Evolutionary conservation across 2,113 vertebrate species (phyloP), one percentile per base, ranked within the genome.

Genomic region (Gadus macrocephalus): DNA sequence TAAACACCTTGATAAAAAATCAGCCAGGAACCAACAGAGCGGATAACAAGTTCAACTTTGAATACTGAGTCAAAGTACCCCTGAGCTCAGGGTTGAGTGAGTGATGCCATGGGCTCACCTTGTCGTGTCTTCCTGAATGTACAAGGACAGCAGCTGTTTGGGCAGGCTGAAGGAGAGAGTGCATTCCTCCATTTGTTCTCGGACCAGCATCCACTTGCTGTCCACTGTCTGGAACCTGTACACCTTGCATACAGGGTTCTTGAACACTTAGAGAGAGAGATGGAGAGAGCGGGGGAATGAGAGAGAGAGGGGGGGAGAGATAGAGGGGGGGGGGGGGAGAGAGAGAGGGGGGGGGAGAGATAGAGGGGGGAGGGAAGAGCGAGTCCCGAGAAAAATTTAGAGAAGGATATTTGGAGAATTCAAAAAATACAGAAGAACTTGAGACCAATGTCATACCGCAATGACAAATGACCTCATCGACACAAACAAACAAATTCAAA

Each of bases 161-260:
- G 97, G 97, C 86, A 99, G 82, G 82, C 95, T 95, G 77, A 98
- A 97, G 63, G 97, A 97, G 84, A 98, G 90, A 0, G 92, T 92
- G 49, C 95, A 97, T 85, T 99, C 97, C 25, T 95, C 94, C 97
- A 99, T 99, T 91, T 97, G 96, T 66, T 99, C 97, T 5, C 95
- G 92, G 66, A 98, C 94, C 16, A 89, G 79, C 94, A 99, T 95
- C 97, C 96, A 98, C 81, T 95, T 95, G 85, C 93, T 96, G 87
- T 99, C 96, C 74, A 91, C 90, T 0, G 97, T 97, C 65, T 96
- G 97, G 77, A 99, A 99, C 87, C 94, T 92, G 72, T 98, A 99
- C 63, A 99, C 90, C 85, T 97, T 99, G 88, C 91, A 95, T 71
- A 98, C 88, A 0, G 95, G 94, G 42, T 98, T 98, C 92, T 92